phyloP scores from a whole-genome alignment of 2,797 vertebrate genomes.

The Propithecus deckenii region DNA sequence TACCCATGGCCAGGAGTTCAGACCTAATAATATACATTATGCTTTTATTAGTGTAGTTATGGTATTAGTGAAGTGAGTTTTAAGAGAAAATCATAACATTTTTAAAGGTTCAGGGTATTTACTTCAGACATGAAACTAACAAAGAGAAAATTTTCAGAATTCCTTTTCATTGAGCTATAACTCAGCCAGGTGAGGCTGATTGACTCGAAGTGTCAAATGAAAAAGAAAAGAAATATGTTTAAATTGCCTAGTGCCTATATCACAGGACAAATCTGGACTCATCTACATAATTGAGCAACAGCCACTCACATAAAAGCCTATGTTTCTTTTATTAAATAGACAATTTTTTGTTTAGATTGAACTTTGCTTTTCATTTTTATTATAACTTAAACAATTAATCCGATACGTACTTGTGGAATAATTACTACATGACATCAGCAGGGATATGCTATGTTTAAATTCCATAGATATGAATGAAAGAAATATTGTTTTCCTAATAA shows the following conservation, averaged over 20 bases:
- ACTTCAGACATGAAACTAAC: constrained; percentile 48
- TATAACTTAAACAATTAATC: constrained; percentile 6
- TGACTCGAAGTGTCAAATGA: background rate
- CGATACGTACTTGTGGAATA: background rate
- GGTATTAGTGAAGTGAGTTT: constrained; percentile 67
- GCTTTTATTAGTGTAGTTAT: constrained; percentile 76
- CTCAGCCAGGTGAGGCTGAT: background rate
- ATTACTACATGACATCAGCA: background rate
- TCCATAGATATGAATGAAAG: background rate
- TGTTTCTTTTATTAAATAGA: background rate
- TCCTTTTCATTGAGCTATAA: background rate
- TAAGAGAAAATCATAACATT: constrained; percentile 61
- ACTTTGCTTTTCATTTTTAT: background rate
- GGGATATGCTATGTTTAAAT: background rate
- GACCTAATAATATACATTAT: constrained; percentile 69
- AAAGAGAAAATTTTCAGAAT: constrained; percentile 49
- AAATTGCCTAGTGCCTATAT: background rate
- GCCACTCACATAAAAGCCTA: background rate
- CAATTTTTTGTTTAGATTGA: background rate
- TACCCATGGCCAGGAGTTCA: constrained; percentile 80
- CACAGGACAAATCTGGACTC: background rate
- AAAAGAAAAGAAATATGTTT: constrained; percentile 34
- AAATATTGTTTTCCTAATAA: constrained; percentile 29
- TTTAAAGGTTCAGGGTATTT: constrained; percentile 43
- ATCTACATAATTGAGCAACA: background rate